Conservation (phyloP, 2,113 vertebrate genomes). For the Crocuta crocuta region DNA sequence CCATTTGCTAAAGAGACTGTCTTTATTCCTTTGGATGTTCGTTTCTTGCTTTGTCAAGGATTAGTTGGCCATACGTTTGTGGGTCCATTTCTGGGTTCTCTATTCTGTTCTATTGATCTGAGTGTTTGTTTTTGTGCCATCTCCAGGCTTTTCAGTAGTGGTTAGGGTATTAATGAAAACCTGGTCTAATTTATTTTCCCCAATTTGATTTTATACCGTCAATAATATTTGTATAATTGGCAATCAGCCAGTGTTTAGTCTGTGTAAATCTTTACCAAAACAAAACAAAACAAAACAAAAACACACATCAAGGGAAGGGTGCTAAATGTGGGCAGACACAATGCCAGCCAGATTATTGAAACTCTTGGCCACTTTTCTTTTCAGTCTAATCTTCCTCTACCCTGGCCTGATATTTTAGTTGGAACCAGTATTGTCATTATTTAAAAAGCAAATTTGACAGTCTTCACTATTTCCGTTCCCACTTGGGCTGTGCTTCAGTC, state of each 20-base stretch:
- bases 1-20: no score
- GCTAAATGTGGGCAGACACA: background rate
- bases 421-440: slow-evolving; percentile 16
- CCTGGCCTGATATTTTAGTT: background rate
- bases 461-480: background rate
- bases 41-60: no score
- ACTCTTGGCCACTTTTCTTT: background rate
- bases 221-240: slow-evolving; percentile 35
- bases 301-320: background rate
- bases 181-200: slow-evolving; percentile 25
- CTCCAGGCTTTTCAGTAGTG: background rate
- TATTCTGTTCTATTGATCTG: no score
- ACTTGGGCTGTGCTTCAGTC: background rate
- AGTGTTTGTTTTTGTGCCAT: background rate
- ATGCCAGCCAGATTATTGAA: background rate
- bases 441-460: background rate
- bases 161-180: slow-evolving; percentile 34
- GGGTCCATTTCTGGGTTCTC: no score
- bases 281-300: background rate
- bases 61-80: no score
- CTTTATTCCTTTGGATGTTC: no score
- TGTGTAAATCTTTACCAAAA: background rate
- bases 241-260: slow-evolving; percentile 42
- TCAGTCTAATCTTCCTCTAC: background rate
- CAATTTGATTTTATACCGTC: background rate